A percentile compares a stretch with the other conserved stretches of the same genome.
These are phyloP conservation scores for Tryphoninae sp. DNA, from an alignment of 2,888 invertebrate species.

Conservation along the genomic window DNA sequence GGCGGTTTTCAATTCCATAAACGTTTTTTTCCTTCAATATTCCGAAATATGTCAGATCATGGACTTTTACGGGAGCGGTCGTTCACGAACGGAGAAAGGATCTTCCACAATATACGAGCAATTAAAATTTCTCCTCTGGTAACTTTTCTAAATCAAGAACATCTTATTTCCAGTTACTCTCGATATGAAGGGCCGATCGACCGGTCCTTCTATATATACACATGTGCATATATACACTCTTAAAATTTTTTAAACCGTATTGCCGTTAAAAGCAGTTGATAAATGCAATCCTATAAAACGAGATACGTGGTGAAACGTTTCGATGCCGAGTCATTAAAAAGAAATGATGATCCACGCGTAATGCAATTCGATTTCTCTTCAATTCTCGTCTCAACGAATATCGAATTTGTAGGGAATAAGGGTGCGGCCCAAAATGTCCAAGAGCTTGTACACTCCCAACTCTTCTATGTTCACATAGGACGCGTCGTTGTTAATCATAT, in stretches of 20 bases:
- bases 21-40: not conserved
- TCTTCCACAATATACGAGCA: slow-evolving; percentile 17
- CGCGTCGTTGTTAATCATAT: slow-evolving; percentile 48
- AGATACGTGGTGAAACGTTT: no score
- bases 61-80: slow-evolving; percentile 16
- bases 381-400: not conserved
- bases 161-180: slow-evolving; percentile 16
- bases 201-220: slow-evolving; percentile 2
- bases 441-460: slow-evolving; percentile 28
- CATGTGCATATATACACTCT: not conserved
- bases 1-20: not conserved
- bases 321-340: no score
- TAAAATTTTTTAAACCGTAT: not conserved
- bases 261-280: no score
- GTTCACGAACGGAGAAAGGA: slow-evolving; percentile 40
- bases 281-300: no score
- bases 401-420: slow-evolving; percentile 33
- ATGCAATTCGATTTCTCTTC: not conserved
- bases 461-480: slow-evolving; percentile 21
- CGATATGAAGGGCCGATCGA: slow-evolving; percentile 16
- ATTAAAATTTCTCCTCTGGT: slow-evolving; percentile 16
- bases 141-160: slow-evolving; percentile 26
- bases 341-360: not conserved
- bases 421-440: slow-evolving; percentile 53
- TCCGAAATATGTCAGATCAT: slow-evolving; percentile 2